Base-by-base conservation (phyloP, 1,140 invertebrate genomes). In the Drosophila ercepeae region DNA sequence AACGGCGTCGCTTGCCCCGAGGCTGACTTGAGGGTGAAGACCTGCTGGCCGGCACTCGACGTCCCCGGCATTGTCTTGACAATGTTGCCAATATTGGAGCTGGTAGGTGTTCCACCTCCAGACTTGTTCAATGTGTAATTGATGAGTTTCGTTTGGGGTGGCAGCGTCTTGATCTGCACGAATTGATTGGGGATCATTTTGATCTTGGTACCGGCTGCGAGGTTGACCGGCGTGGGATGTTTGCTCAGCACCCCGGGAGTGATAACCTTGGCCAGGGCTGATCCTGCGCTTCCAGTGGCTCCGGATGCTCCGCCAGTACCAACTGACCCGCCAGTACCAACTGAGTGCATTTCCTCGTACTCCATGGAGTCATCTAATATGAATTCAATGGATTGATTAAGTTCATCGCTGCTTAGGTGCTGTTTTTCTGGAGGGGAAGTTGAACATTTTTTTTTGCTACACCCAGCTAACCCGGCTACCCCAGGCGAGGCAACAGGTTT, bases 151-250 rank as follows among this genome's bases (percentile, higher is more conserved):
- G 19, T 61, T 49, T 90, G 89, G 13, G 61, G 6, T 0, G 75
- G 55, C 29, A 81, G 23, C n/a, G 78, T 52, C 44, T 90, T 91
- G 0, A 91, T 44, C 49, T 91, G 90, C 7, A 91, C 68, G 63
- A 91, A 89, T 44, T 91, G 89, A 34, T 65, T 91, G 4, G 90
- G 81, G 51, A 91, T 77, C 88, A 91, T 89, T 72, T 91, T 91
- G 41, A 91, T 89, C 55, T 91, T 91, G 25, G 71, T 73, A 3
- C 81, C 81, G 2, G 69, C 39, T 4, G 77, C 52, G 16, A 88
- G 19, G n/a, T 48, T 50, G 4, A 88, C 60, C 0, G 77, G 60
- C 3, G 52, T 69, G 6, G 67, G 53, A 5, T 34, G 16, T 34
- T 79, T 78, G 14, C 13, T 44, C 44, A 61, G 9, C 29, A 58